Base-by-base conservation (phyloP, 2,797 vertebrate species). In the Simalia tracyae region DNA sequence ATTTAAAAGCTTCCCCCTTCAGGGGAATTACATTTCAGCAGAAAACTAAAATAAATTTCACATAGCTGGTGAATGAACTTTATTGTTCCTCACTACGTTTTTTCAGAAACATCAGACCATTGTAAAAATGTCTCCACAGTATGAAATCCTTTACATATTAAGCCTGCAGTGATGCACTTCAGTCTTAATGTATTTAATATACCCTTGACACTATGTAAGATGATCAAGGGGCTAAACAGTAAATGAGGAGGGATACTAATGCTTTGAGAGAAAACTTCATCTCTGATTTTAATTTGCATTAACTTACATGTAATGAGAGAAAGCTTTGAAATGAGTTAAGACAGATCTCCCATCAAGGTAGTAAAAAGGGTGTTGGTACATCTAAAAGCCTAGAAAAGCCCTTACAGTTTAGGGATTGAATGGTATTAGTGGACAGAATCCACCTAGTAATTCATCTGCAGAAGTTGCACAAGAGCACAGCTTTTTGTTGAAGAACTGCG, bases 301-400 rank as follows among this genome's bases (percentile, higher is more conserved):
- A 93, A 94, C 90, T 93, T 95, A 95, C 85, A 86, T 84, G 95
- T 92, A 95, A 46, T 76, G 57, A 87, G 59, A 96, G 94, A 91
- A 57, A 87, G 72, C 90, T 94, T 95, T 90, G 94, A 93, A 93
- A 96, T 7, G 76, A 93, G 95, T 94, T 95, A 96, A 96, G 91
- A 88, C 94, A 93, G 87, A 76, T 93, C 84, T 90, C 76, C 93
- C 92, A 93, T 96, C 94, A 94, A 93, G 60, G 93, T 94, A 31
- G 0, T 3, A 95, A 93, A 96, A 95, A 95, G 96, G 95, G 96
- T 96, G 91, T 96, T 95, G 95, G 95, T 92, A 94, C 92, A 95
- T 96, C 95, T 94, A 97, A 95, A 94, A 94, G 95, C 88, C 87
- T 93, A 95, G 94, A 96, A 97, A 96, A 97, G 97, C 97, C 97